These are phyloP conservation scores for Drosophila infuscata DNA, from an alignment of 2,888 invertebrate genomes.

Conservation along the genomic window DNA sequence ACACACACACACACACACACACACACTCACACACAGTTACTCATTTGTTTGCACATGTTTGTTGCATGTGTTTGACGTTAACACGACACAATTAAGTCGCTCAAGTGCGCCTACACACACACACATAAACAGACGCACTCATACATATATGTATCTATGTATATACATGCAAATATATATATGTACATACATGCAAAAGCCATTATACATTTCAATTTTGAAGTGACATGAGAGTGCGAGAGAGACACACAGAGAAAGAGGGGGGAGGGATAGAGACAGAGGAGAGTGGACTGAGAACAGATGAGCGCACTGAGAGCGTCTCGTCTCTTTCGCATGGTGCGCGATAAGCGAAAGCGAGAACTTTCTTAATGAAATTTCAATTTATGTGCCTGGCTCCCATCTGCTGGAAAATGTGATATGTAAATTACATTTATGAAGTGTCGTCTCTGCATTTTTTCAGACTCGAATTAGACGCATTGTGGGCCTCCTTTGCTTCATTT, in stretches of 20 bases:
- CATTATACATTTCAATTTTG: slow-evolving; percentile 76
- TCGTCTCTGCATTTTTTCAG: slow-evolving; percentile 34
- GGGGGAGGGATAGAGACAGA: neutral
- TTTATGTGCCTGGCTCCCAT: slow-evolving; percentile 53
- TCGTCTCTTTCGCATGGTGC: slow-evolving; percentile 16
- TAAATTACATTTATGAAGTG: slow-evolving; percentile 69
- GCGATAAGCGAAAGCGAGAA: slow-evolving; percentile 48
- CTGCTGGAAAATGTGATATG: slow-evolving; percentile 51
- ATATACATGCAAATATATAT: slow-evolving; percentile 9
- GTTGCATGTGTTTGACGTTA: slow-evolving; percentile 81
- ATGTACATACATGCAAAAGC: slow-evolving; percentile 46
- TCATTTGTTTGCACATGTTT: slow-evolving; percentile 78
- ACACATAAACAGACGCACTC: slow-evolving; percentile 3
- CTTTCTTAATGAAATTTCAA: slow-evolving; percentile 79
- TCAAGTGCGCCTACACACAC: slow-evolving; percentile 71
- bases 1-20: slow-evolving; percentile 6
- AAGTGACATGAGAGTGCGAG: slow-evolving; percentile 52
- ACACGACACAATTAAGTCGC: slow-evolving; percentile 81
- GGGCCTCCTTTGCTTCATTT: slow-evolving; percentile 49
- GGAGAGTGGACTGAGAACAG: neutral
- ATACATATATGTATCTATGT: neutral
- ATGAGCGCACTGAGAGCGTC: slow-evolving; percentile 1
- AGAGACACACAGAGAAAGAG: neutral
- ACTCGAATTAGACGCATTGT: slow-evolving; percentile 51
- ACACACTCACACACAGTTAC: too few relatives aligned